Conservation (phyloP, 1,140 invertebrate species). For the Lamellibrachia luymesi region DNA sequence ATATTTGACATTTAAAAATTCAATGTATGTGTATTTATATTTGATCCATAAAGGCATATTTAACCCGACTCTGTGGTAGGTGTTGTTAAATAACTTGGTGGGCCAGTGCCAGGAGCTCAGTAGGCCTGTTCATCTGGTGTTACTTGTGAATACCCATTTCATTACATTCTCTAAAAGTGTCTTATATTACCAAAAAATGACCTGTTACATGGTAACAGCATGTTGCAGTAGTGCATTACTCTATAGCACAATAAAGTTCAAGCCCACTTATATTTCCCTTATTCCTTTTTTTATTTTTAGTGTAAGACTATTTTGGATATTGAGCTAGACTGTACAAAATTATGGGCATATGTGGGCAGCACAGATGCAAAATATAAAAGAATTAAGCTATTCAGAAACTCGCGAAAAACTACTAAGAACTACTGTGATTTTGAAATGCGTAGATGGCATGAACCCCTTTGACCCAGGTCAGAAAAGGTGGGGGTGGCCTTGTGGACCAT, state of each 20-base stretch:
- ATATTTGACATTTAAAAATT: no score
- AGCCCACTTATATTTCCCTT: not conserved
- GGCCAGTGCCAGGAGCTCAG: no score
- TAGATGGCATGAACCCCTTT: not conserved
- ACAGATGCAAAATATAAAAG: no score
- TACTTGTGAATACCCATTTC: not conserved
- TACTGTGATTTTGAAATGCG: not conserved
- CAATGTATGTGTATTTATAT: no score
- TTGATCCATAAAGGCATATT: no score
- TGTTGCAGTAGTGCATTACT: not conserved
- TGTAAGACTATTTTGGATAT: no score
- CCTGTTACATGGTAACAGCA: constrained; percentile 1
- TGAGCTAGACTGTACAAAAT: no score
- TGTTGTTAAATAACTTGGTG: not conserved
- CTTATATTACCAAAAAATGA: not conserved
- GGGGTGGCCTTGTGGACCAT: not conserved
- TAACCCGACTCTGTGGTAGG: not conserved
- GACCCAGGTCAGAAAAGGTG: not conserved
- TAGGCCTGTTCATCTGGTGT: not conserved
- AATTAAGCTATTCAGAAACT: no score
- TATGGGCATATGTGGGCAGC: no score
- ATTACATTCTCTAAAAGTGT: not conserved
- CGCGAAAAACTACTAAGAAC: no score
- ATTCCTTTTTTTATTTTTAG: not conserved
- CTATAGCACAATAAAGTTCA: not conserved